These are phyloP conservation scores for Dromococcyx pavoninus DNA, from an alignment of 2,797 vertebrate species.

Conservation along the genomic window DNA sequence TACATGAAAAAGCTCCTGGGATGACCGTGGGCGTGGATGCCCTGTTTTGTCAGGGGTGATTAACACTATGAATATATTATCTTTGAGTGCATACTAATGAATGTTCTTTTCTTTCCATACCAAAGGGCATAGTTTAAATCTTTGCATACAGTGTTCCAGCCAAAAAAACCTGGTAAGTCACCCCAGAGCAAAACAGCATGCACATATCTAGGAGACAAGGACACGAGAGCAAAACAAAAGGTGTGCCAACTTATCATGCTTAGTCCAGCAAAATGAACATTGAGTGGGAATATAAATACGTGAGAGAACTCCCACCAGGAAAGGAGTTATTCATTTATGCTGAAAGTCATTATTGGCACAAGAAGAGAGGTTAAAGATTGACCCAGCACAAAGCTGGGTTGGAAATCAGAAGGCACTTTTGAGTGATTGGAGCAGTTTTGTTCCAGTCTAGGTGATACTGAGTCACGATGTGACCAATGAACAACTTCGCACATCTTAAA, in stretches of 20 bases:
- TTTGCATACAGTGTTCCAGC: background rate
- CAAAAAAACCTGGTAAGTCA: background rate
- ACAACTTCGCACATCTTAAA: background rate
- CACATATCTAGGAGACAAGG: background rate
- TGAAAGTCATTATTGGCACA: background rate
- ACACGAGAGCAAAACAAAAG: background rate
- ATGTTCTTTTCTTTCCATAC: background rate
- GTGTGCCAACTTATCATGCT: background rate
- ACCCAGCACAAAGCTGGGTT: background rate
- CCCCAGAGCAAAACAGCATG: background rate
- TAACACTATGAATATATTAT: conserved; percentile 30
- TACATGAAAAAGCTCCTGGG: background rate
- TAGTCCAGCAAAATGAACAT: background rate
- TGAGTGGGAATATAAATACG: background rate
- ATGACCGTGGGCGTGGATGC: background rate
- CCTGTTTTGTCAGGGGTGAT: conserved; percentile 1
- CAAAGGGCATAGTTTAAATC: background rate
- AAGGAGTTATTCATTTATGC: conserved; percentile 44
- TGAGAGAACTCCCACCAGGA: background rate
- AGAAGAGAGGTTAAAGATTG: conserved; percentile 51
- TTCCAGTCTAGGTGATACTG: background rate
- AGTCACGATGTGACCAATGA: background rate
- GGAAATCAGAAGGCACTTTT: background rate
- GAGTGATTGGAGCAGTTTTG: background rate
- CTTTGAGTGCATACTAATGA: background rate